Evolutionary conservation across 2,888 invertebrate genomes (phyloP).

Genomic region (Synergus umbraculus): DNA sequence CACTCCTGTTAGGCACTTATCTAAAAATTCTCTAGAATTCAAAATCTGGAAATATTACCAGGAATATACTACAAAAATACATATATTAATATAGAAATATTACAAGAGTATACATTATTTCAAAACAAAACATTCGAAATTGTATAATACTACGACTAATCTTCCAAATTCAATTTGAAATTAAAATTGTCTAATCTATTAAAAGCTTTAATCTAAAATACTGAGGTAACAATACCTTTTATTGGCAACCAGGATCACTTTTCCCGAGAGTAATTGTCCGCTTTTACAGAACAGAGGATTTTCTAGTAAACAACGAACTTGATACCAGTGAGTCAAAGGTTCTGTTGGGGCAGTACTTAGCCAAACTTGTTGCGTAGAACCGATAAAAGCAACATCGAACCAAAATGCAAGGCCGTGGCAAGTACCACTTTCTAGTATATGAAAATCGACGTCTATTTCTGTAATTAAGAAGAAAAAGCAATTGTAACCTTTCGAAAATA

Average conservation of each 20-base stretch:
- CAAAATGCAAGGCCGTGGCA: constrained; percentile 99
- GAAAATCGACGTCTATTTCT: constrained; percentile 96
- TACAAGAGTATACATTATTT: too few species aligned
- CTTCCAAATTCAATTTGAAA: too few species aligned
- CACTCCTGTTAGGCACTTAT: too few species aligned
- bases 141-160: too few species aligned
- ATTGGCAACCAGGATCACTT: constrained; percentile 93
- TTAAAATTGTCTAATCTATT: too few species aligned
- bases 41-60: too few species aligned
- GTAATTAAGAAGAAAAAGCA: constrained; percentile 31
- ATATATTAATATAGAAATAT: too few species aligned
- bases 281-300: constrained; percentile 96
- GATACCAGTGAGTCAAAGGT: constrained; percentile 99
- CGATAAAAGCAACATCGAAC: constrained; percentile 99
- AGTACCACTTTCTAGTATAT: constrained; percentile 93
- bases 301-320: constrained; percentile 96
- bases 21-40: too few species aligned
- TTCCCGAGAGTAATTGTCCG: constrained; percentile 93
- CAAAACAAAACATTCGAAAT: too few species aligned
- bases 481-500: background rate
- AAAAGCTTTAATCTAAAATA: background rate
- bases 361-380: constrained; percentile 94
- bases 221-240: constrained; percentile 83
- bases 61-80: too few species aligned
- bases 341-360: constrained; percentile 98